Evolutionary conservation across 2,888 invertebrate genomes (phyloP).

Genomic region (Drosophila bunnanda): DNA sequence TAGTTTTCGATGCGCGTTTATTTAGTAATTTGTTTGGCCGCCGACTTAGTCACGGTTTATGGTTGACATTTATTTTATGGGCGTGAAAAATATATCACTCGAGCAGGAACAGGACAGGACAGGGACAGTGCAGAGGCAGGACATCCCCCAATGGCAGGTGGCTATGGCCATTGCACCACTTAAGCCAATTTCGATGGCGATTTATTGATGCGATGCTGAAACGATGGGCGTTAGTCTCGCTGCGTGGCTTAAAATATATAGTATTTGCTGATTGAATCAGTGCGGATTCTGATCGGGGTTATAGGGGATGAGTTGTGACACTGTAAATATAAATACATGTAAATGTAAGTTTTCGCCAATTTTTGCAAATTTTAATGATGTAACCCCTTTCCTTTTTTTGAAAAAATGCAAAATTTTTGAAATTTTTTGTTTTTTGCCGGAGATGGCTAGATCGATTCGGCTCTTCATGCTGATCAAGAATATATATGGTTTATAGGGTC

Average conservation of each 20-base stretch:
- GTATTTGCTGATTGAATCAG: slow-evolving; percentile 66
- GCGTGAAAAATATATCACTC: slow-evolving; percentile 74
- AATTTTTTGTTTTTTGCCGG: too few relatives aligned
- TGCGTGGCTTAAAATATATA: slow-evolving; percentile 42
- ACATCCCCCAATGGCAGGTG: slow-evolving; percentile 19
- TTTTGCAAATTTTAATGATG: too few relatives aligned
- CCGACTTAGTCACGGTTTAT: slow-evolving; percentile 74
- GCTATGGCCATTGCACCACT: slow-evolving; percentile 28
- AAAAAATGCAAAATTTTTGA: too few relatives aligned
- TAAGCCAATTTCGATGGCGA: slow-evolving; percentile 72
- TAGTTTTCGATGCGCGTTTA: slow-evolving; percentile 61
- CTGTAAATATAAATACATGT: background rate
- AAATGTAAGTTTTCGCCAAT: too few relatives aligned
- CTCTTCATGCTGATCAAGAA: too few relatives aligned
- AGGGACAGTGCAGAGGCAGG: background rate
- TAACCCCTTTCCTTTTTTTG: too few relatives aligned
- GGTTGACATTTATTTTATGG: slow-evolving; percentile 78
- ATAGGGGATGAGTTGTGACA: background rate
- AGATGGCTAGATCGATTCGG: too few relatives aligned
- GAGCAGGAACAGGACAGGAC: slow-evolving; percentile 6
- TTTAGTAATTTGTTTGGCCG: slow-evolving; percentile 76
- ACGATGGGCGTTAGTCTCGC: slow-evolving; percentile 62
- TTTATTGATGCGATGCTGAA: slow-evolving; percentile 62
- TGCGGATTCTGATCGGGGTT: background rate
- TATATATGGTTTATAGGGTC: too few relatives aligned